These are phyloP conservation scores for Thripadectes ignobilis DNA, from an alignment of 2,797 vertebrate species.

Conservation along the genomic window DNA sequence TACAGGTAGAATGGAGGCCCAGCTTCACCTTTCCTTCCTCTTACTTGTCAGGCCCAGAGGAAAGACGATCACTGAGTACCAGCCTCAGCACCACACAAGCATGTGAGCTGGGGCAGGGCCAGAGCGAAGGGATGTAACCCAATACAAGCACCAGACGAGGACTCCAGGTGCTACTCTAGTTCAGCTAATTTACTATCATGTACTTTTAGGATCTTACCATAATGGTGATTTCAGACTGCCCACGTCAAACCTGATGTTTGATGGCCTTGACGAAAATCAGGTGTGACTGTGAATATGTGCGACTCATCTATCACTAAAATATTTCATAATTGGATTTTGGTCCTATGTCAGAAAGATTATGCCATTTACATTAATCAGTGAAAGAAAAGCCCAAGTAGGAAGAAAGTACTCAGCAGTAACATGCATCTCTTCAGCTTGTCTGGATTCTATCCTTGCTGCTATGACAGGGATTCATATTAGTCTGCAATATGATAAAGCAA, in stretches of 20 bases:
- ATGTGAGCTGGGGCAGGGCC: fast-evolving
- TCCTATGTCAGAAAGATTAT: neutral
- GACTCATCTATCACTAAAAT: neutral
- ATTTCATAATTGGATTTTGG: neutral
- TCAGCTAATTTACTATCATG: fast-evolving
- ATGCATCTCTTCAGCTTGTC: neutral
- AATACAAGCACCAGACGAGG: neutral
- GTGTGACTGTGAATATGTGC: neutral
- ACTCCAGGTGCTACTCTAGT: neutral
- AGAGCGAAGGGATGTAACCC: neutral
- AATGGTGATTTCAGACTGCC: neutral
- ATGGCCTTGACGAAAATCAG: neutral
- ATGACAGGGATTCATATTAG: neutral
- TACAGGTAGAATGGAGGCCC: neutral
- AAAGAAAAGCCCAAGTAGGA: neutral
- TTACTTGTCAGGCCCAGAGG: neutral
- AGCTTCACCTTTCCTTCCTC: neutral
- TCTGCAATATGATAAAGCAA: neutral
- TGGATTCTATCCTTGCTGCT: neutral
- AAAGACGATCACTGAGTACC: neutral
- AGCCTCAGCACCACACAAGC: neutral
- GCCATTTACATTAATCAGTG: neutral
- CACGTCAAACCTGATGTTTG: neutral
- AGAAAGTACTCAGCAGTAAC: neutral
- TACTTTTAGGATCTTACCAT: neutral